Evolutionary conservation across 1,140 invertebrate genomes (phyloP), one percentile per base, ranked within the genome.

Genomic region (Drosophila grimshawi): DNA sequence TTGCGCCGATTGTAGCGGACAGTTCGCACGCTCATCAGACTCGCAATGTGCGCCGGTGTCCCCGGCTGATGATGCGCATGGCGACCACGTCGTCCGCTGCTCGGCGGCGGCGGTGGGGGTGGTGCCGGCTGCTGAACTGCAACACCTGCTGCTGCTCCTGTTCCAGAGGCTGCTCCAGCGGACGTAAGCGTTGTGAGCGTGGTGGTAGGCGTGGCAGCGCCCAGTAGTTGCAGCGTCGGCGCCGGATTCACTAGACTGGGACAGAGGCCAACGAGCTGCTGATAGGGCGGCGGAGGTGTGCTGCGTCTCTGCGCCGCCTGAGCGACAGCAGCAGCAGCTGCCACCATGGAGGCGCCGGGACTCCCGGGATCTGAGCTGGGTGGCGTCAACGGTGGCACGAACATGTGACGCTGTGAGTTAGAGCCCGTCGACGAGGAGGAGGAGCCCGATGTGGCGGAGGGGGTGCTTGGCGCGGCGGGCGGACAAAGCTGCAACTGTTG

Each of bases 1-100:
- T 99, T 99, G 81, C 98, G 94, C 73, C 98, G 94, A 93, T 99
- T 98, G 93, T 98, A 98, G 6, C 91, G 93, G 29, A 92, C 90
- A 0, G 90, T 89, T 72, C 92, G 66, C 88, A 93, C 45, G 88
- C 93, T 93, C 76, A 92, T 65, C 79, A 82, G 43, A 91, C 85
- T 63, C 72, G 80, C 69, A 81, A 93, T 68, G 82, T 88, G 60
- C 76, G 92, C 65, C 78, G 91, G 81, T 29, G 86, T 90, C 4
- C 85, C 85, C 6, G 85, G 85, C 62, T 89, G 85, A 45, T 89
- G 85, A 35, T 90, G 86, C 62, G 80, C 77, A 37, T 88, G 80
- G 11, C 85, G 75, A 11, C 85, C 83, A 43, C 83, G 78, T 19
- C 83, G 65, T 5, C 83, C 80, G 49, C 76, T 55, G 33, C 65